Percentiles rank a stretch among this genome's conserved stretches.
Evolutionary conservation across 2,888 invertebrate genomes (phyloP).

Genomic region (Gandaritis pyraliata): DNA sequence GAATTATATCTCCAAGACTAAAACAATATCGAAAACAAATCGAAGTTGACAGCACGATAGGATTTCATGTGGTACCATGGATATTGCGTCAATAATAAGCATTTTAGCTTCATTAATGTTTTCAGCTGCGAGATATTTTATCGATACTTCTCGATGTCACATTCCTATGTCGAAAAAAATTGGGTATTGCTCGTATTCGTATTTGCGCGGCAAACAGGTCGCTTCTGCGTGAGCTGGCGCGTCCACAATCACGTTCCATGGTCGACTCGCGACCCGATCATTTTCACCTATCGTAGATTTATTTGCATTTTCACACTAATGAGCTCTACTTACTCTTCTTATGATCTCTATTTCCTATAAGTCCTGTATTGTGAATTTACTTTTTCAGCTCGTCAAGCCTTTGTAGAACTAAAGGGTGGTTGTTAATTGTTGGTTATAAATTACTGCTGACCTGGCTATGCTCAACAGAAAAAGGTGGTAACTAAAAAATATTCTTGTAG

Average conservation of each 20-base stretch:
- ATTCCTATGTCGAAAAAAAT: slow-evolving; percentile 53
- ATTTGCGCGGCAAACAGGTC: slow-evolving; percentile 61
- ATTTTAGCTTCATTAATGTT: too few species aligned
- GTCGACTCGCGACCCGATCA: slow-evolving; percentile 48
- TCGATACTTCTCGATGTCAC: slow-evolving; percentile 4
- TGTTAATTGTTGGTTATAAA: too few species aligned
- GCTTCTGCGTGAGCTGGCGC: slow-evolving; percentile 53
- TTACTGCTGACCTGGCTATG: too few species aligned
- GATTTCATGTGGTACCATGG: too few species aligned
- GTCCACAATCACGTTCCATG: slow-evolving; percentile 53
- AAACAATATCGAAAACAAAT: too few species aligned
- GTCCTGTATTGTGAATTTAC: background rate
- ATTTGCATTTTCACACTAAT: slow-evolving; percentile 7
- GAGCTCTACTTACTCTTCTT: background rate
- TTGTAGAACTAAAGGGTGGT: too few species aligned
- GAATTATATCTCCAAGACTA: too few species aligned
- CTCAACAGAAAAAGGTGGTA: too few species aligned
- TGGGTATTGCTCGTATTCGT: slow-evolving; percentile 51
- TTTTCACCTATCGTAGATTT: slow-evolving; percentile 21
- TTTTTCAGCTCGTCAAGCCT: too few species aligned
- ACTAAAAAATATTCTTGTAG: too few species aligned
- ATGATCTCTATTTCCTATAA: background rate
- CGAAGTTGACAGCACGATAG: too few species aligned
- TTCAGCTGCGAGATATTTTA: background rate
- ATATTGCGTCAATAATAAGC: too few species aligned